These are phyloP conservation scores for Aphelenchoides besseyi DNA, from an alignment of 1,140 invertebrate species.

Conservation along the genomic window DNA sequence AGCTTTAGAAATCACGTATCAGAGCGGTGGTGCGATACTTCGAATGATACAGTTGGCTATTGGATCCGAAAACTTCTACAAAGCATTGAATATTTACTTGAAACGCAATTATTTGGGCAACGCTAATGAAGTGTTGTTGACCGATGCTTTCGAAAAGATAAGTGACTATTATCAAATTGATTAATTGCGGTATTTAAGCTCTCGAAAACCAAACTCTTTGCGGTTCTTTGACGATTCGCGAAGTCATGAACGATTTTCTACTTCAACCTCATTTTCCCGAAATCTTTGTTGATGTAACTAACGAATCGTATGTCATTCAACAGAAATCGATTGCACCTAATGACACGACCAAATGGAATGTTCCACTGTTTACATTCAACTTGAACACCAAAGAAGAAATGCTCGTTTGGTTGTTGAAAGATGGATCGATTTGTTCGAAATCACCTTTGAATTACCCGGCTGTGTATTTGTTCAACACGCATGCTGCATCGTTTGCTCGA, in stretches of 20 bases:
- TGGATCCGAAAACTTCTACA: not conserved
- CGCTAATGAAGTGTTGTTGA: not conserved
- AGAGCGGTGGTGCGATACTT: not conserved
- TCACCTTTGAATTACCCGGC: constrained; percentile 1
- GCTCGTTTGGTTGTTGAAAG: not conserved
- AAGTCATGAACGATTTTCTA: not conserved
- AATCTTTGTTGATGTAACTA: not conserved
- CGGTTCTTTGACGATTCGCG: not conserved
- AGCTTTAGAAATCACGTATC: too few species aligned
- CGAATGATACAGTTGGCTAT: not conserved
- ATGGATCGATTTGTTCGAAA: not conserved
- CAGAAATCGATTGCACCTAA: not conserved
- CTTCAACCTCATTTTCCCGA: not conserved
- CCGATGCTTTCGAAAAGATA: not conserved
- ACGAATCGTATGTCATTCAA: not conserved
- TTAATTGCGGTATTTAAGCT: not conserved
- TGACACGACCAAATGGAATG: not conserved
- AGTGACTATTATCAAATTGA: not conserved
- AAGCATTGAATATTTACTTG: not conserved
- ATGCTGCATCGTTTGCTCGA: too few species aligned
- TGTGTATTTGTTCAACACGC: too few species aligned
- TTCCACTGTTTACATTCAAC: not conserved
- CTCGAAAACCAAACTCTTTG: not conserved
- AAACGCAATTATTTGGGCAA: not conserved
- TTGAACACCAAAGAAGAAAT: not conserved